Conservation (phyloP, 2,888 invertebrate species). For the Agrotis puta region DNA sequence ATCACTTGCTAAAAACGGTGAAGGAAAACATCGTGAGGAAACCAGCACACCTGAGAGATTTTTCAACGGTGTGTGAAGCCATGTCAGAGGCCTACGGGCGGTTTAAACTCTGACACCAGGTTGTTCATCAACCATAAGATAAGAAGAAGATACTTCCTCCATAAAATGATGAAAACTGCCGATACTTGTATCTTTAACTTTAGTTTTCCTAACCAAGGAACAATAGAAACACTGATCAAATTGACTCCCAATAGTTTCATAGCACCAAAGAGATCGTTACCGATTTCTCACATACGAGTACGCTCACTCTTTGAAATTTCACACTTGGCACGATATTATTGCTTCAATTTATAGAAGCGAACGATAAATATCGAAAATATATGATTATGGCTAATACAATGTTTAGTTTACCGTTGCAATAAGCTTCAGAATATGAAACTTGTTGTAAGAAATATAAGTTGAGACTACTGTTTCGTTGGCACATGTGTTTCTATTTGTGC, state of each 20-base stretch:
- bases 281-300: slow-evolving; percentile 7
- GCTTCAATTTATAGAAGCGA: slow-evolving; percentile 20
- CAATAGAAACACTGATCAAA: slow-evolving; percentile 2
- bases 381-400: slow-evolving; percentile 6
- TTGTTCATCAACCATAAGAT: no score
- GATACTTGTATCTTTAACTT: not conserved
- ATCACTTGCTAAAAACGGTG: no score
- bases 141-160: no score
- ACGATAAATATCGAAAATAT: slow-evolving; percentile 26
- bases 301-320: not conserved
- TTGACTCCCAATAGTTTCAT: slow-evolving; percentile 1
- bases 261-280: slow-evolving; percentile 1
- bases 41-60: no score
- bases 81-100: no score
- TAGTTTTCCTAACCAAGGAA: not conserved
- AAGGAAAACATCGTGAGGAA: no score
- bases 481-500: not conserved
- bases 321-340: slow-evolving; percentile 17
- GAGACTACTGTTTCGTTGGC: not conserved
- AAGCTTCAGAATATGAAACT: slow-evolving; percentile 16
- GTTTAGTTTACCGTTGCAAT: slow-evolving; percentile 11
- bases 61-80: no score
- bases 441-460: not conserved
- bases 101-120: no score
- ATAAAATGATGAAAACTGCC: no score